Evolutionary conservation across 2,888 invertebrate species (phyloP).

Genomic region (Lasius fuliginosus): DNA sequence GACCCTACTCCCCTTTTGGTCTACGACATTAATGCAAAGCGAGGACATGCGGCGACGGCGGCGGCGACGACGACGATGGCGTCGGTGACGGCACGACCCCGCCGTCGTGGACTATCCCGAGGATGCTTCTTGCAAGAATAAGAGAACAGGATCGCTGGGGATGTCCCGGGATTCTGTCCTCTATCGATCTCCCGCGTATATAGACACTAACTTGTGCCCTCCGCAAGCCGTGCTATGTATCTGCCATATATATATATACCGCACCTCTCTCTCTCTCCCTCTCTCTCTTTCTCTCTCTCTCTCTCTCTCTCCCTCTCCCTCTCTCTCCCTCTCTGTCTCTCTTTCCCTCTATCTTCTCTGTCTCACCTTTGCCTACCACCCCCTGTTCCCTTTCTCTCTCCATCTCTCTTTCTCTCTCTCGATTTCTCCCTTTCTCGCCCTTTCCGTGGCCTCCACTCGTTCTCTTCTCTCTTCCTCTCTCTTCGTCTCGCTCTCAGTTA

Average conservation of each 20-base stretch:
- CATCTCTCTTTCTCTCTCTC: constrained; percentile 14
- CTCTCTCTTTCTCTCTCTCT: not conserved
- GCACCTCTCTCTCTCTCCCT: constrained; percentile 43
- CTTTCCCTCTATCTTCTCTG: not conserved
- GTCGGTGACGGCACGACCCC: constrained; percentile 59
- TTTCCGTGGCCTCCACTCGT: not conserved
- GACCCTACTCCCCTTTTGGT: constrained; percentile 18
- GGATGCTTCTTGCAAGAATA: constrained; percentile 86
- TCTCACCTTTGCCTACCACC: constrained; percentile 33
- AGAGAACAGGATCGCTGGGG: constrained; percentile 86
- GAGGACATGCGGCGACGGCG: constrained; percentile 73
- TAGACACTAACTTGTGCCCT: constrained; percentile 85
- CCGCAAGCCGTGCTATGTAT: constrained; percentile 83
- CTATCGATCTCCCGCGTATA: constrained; percentile 85
- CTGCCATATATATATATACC: constrained; percentile 75
- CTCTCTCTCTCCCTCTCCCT: constrained; percentile 55
- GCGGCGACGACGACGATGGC: constrained; percentile 60
- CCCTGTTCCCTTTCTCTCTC: not conserved
- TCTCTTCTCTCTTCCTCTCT: not conserved
- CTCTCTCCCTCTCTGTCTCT: not conserved
- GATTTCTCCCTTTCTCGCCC: constrained; percentile 14
- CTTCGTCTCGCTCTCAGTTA: constrained; percentile 33
- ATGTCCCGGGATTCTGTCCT: constrained; percentile 86
- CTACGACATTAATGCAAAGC: constrained; percentile 78
- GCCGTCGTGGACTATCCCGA: constrained; percentile 75